Percentiles rank a stretch among this genome's conserved stretches.
phyloP scores from a whole-genome alignment of 2,888 invertebrate species.

The Homarus gammarus region DNA sequence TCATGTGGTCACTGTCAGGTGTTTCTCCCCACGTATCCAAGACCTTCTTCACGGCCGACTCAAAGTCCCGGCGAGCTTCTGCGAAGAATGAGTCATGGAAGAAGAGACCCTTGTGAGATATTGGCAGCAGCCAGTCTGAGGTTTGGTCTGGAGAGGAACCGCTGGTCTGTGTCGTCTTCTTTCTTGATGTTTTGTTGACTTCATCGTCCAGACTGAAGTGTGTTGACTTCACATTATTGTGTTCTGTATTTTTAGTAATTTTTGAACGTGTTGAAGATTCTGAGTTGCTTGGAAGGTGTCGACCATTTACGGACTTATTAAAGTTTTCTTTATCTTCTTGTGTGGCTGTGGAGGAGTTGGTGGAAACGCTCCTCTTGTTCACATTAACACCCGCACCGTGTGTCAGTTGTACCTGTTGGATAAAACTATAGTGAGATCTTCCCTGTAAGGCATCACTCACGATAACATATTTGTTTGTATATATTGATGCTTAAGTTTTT shows the following conservation, averaged over 20 bases:
- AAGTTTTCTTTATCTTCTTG: neutral
- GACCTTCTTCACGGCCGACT: slow-evolving; percentile 58
- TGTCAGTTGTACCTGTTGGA: neutral
- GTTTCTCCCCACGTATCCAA: slow-evolving; percentile 28
- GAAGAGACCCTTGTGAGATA: slow-evolving; percentile 25
- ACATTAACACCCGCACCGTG: neutral
- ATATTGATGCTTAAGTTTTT: too few species aligned
- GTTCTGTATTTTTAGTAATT: neutral
- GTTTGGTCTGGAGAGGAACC: neutral
- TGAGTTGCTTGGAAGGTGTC: neutral
- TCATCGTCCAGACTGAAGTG: neutral
- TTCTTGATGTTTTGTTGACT: neutral
- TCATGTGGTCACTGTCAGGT: slow-evolving; percentile 16
- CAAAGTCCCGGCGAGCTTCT: slow-evolving; percentile 57
- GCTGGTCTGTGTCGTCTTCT: neutral
- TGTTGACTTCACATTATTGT: neutral
- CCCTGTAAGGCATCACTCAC: too few species aligned
- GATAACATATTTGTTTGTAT: too few species aligned
- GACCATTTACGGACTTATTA: neutral
- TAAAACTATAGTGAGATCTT: too few species aligned
- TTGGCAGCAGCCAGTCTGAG: slow-evolving; percentile 30
- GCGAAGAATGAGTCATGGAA: slow-evolving; percentile 62
- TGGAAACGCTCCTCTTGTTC: neutral
- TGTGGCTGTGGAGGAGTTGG: neutral
- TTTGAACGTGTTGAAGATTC: neutral